A percentile compares a stretch with the other conserved stretches of the same genome.
Evolutionary conservation across 2,888 invertebrate species (phyloP).

Genomic region (Oxyteleia sp.): DNA sequence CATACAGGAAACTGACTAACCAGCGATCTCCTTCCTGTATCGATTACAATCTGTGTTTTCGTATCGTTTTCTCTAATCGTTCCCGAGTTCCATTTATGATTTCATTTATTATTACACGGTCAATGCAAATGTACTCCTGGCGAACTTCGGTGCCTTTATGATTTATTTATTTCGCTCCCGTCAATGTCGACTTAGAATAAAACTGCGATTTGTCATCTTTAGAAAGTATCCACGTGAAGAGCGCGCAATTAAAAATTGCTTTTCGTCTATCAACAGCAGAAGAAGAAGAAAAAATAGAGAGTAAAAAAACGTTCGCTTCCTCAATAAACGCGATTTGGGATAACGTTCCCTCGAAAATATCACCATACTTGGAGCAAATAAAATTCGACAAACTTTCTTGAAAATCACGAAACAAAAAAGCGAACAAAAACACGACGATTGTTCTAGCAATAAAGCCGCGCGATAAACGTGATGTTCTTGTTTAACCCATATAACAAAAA

Average conservation of each 20-base stretch:
- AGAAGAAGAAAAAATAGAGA: not conserved
- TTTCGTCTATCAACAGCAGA: too few species aligned
- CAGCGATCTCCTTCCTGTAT: constrained; percentile 82
- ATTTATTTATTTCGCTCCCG: constrained; percentile 1
- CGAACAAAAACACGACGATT: constrained; percentile 16
- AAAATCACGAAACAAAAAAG: constrained; percentile 23
- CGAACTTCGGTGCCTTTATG: not conserved
- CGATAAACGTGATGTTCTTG: constrained; percentile 44
- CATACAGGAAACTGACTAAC: constrained; percentile 87
- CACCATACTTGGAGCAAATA: not conserved
- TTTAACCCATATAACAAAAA: constrained; percentile 49
- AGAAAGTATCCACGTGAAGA: constrained; percentile 44
- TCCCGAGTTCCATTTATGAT: constrained; percentile 36
- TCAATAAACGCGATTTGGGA: constrained; percentile 18
- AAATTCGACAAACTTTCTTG: constrained; percentile 19
- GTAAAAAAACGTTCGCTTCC: constrained; percentile 12
- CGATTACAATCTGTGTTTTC: constrained; percentile 57
- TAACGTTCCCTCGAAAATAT: constrained; percentile 4
- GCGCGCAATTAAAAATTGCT: too few species aligned
- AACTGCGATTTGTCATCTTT: constrained; percentile 24
- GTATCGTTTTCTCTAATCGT: constrained; percentile 63
- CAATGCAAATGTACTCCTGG: constrained; percentile 12
- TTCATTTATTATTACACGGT: constrained; percentile 39
- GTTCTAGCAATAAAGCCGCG: constrained; percentile 23
- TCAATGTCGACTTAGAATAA: constrained; percentile 21